Evolutionary conservation across 1,140 invertebrate genomes (phyloP), one percentile per base, ranked within the genome.

Genomic region (Brachystomella parvula): DNA sequence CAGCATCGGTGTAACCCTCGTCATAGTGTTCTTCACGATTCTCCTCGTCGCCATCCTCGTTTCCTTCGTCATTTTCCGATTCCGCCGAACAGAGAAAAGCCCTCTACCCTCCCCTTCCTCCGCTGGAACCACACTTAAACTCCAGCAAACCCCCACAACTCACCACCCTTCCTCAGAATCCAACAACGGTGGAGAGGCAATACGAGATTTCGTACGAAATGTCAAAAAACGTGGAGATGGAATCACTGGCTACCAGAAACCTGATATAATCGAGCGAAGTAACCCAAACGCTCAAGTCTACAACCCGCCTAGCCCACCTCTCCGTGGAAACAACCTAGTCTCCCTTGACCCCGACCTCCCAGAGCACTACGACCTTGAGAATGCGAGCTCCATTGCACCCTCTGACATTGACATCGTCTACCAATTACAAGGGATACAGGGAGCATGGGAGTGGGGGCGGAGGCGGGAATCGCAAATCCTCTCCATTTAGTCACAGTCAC

Each of bases 401-500:
- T 95, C 92, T 15, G 95, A 97, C 77, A 96, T 96, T 67, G 94
- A 97, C 75, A 92, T 97, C 66, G 91, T 95, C 1, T 94, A 94
- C 75, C 94, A 97, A n/a, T 77, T 97, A 97, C 76, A 95, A 96
- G 81, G 91, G 78, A 35, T 94, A 70, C 87, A 88, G 1, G 86
- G 88, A 2, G 83, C 77, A 71, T 75, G 74, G 64, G 87, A 47
- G 19, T 39, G 19, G 35, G n/a, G n/a, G 81, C 82, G 21, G 82
- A 83, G 32, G 87, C 87, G 75, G 64, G 71, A 58, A 64, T 0
- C 64, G 39, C 24, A 70, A 70, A 63, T 70, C 71, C 12, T 70
- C 71, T 17, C 71, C 71, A 1, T 73, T 73, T 33, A 53, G 68
- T 3, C 71, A 73, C 63, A 70, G 67, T 47, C 70, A 71, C 33